Conservation (phyloP, 35 echinoderm and acorn worm genomes). For the Ophiothrix spiculata region DNA sequence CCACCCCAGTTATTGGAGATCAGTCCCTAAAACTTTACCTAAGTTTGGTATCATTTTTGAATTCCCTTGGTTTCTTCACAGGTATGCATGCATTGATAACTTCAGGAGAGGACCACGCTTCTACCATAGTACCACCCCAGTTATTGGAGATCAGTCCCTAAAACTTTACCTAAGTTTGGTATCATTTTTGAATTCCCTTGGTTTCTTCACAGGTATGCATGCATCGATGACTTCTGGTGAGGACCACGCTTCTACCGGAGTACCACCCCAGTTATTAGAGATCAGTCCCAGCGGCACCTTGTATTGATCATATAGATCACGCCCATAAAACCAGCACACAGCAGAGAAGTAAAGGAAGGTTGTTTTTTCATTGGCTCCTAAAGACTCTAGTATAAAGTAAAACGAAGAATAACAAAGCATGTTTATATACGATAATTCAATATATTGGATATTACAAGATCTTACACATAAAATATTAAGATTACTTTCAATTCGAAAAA, state of each 20-base stretch:
- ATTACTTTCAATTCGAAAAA: too few relatives aligned
- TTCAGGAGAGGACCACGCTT: constrained; percentile 80
- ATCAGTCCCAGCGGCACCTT: background rate
- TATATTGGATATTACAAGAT: background rate
- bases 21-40: too few relatives aligned
- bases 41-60: too few relatives aligned
- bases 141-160: constrained; percentile 80
- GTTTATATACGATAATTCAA: background rate
- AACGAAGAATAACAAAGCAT: too few relatives aligned
- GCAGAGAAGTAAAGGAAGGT: constrained; percentile 70
- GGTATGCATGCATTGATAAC: constrained; percentile 25
- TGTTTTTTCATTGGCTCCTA: constrained; percentile 32
- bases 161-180: too few relatives aligned
- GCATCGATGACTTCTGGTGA: background rate
- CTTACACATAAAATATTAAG: background rate
- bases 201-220: too few relatives aligned
- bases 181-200: too few relatives aligned
- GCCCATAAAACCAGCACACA: constrained; percentile 78
- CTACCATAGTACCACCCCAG: constrained; percentile 82
- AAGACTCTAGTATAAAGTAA: constrained; percentile 39
- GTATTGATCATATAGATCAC: constrained; percentile 13
- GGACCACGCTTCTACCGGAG: background rate
- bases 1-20: constrained; percentile 91
- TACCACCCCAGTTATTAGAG: background rate
- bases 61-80: too few relatives aligned